Evolutionary conservation across 2,888 invertebrate species (phyloP), one percentile per base, ranked within the genome.

Genomic region (Corythucha ciliata): DNA sequence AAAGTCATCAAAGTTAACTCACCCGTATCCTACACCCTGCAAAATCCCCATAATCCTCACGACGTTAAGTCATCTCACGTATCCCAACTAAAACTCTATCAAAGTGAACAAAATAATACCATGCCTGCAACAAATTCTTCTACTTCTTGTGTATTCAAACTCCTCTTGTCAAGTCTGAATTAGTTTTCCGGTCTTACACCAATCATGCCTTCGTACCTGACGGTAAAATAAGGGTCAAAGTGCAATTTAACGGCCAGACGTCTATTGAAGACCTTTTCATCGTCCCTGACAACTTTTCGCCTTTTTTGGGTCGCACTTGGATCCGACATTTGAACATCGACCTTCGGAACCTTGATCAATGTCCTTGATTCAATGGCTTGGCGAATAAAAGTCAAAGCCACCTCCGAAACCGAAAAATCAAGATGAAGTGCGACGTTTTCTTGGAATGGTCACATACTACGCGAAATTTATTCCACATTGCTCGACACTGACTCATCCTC

Each of bases 141-240:
- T n/a, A n/a, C n/a, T n/a, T n/a, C n/a, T n/a, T n/a, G n/a, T n/a
- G n/a, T n/a, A n/a, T n/a, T n/a, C n/a, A n/a, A n/a, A n/a, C n/a
- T n/a, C n/a, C n/a, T n/a, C n/a, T n/a, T n/a, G n/a, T n/a, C n/a
- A n/a, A n/a, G n/a, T n/a, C n/a, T n/a, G n/a, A n/a, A n/a, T n/a
- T n/a, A n/a, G n/a, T n/a, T n/a, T 56, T 56, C 22, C 50, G 52
- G 25, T 56, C 56, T 14, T 56, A 56, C 25, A 56, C 56, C 10
- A 24, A 32, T 25, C 46, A 41, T 16, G 27, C 52, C n/a, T 56
- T 56, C 45, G 25, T 26, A 25, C 54, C 54, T 2, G n/a, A 39
- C 24, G 54, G 56, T 2, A 33, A 32, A 53, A 33, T 37, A 29
- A 42, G 42, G 33, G 52, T 53, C 12, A 29, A n/a, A 12, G 53